Percentiles rank a stretch among this genome's conserved stretches.
Conservation (phyloP, 2,797 vertebrate species). For the Mus minutoides region DNA sequence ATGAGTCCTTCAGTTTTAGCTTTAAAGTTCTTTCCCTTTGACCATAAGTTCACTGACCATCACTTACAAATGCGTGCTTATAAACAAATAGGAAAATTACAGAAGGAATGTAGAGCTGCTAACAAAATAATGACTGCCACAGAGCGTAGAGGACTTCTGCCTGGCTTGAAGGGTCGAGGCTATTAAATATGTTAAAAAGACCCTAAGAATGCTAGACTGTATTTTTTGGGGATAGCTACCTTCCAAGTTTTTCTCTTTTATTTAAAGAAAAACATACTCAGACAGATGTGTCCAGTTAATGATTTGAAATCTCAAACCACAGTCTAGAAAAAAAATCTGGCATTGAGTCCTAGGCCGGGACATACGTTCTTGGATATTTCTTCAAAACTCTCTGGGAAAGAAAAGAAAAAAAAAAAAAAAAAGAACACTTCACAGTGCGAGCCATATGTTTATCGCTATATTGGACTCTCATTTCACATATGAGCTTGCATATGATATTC, state of each 20-base stretch:
- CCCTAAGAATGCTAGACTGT: neutral
- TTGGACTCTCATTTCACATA: slow-evolving; percentile 52
- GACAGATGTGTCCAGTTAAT: slow-evolving; percentile 72
- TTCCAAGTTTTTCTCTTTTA: slow-evolving; percentile 15
- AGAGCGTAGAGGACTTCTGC: neutral
- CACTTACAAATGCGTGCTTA: neutral
- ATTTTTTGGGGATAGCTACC: neutral
- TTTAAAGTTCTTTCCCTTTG: slow-evolving; percentile 31
- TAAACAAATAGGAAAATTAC: slow-evolving; percentile 11
- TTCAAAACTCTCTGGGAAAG: slow-evolving; percentile 57
- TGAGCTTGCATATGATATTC: slow-evolving; percentile 21
- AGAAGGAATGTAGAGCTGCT: neutral
- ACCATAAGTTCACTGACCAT: neutral
- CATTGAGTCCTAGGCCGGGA: slow-evolving; percentile 52
- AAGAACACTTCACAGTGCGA: slow-evolving; percentile 53
- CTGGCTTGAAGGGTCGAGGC: neutral
- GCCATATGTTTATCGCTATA: slow-evolving; percentile 69
- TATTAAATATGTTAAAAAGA: neutral
- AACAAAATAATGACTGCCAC: neutral
- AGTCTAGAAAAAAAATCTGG: slow-evolving; percentile 66
- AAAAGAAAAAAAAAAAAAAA: slow-evolving; percentile 12
- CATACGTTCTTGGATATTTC: slow-evolving; percentile 67
- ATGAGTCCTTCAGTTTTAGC: slow-evolving; percentile 10
- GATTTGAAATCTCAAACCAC: slow-evolving; percentile 70
- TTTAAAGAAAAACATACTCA: slow-evolving; percentile 42